Conservation (phyloP, 2,113 vertebrate genomes). For the Talpa occidentalis region DNA sequence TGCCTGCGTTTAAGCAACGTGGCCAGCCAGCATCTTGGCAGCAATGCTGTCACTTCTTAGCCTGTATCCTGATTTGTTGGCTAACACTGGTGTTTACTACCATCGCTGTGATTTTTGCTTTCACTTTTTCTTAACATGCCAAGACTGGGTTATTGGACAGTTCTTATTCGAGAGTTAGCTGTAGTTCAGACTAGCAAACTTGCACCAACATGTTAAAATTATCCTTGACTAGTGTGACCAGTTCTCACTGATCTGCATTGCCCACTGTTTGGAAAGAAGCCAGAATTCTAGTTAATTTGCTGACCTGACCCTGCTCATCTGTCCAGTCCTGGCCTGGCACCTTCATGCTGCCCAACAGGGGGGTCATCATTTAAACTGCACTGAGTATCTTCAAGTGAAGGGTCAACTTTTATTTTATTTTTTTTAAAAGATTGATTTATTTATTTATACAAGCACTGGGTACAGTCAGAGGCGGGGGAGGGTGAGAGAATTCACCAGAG, state of each 20-base stretch:
- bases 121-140: slow-evolving; percentile 14
- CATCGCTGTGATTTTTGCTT: slow-evolving; percentile 40
- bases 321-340: background rate
- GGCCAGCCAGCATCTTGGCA: slow-evolving; percentile 16
- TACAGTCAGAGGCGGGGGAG: too few relatives aligned
- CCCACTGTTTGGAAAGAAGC: background rate
- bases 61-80: slow-evolving; percentile 1
- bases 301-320: background rate
- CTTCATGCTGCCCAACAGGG: background rate
- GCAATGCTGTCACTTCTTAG: slow-evolving; percentile 31
- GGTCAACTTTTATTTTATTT: background rate
- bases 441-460: too few relatives aligned
- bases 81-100: background rate
- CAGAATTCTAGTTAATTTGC: background rate
- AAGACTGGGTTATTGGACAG: background rate
- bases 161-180: background rate
- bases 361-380: background rate
- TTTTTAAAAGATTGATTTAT: too few relatives aligned
- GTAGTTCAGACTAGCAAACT: background rate
- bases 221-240: background rate
- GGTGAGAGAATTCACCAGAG: too few relatives aligned
- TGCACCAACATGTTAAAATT: background rate
- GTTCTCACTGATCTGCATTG: background rate
- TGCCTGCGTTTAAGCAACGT: background rate
- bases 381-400: background rate